These are phyloP conservation scores for Lamprotornis superbus DNA, from an alignment of 2,113 vertebrate genomes.

Conservation along the genomic window DNA sequence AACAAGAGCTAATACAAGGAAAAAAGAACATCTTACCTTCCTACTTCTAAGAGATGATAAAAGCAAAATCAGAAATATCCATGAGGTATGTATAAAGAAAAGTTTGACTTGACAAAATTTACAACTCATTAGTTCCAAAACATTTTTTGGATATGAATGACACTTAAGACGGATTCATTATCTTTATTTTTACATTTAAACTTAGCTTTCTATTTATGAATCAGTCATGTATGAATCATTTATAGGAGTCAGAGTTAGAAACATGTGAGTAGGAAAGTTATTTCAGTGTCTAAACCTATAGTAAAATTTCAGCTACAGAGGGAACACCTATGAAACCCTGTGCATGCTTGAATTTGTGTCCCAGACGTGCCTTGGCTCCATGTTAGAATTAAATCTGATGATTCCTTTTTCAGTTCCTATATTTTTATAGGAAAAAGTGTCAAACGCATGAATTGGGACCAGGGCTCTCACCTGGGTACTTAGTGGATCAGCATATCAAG, in stretches of 20 bases:
- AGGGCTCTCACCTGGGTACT: background rate
- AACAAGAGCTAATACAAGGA: background rate
- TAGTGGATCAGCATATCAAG: background rate
- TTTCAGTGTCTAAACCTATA: background rate
- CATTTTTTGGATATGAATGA: background rate
- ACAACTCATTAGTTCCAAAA: background rate
- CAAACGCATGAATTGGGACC: background rate
- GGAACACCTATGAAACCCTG: background rate
- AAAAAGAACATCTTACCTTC: background rate
- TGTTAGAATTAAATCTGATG: background rate
- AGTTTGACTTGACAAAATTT: background rate
- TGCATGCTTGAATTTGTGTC: fast-evolving
- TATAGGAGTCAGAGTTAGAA: background rate
- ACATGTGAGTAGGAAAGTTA: background rate
- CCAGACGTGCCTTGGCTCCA: background rate
- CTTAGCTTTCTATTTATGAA: background rate
- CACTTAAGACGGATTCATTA: background rate
- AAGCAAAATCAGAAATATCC: background rate
- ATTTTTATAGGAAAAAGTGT: background rate
- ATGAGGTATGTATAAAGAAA: background rate
- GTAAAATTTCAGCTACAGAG: background rate
- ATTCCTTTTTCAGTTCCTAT: background rate
- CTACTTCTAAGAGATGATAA: background rate
- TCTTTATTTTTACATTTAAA: background rate
- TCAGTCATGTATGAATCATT: background rate